These are phyloP conservation scores for Linnaemya vulpina DNA, from an alignment of 2,888 invertebrate genomes.

Conservation along the genomic window DNA sequence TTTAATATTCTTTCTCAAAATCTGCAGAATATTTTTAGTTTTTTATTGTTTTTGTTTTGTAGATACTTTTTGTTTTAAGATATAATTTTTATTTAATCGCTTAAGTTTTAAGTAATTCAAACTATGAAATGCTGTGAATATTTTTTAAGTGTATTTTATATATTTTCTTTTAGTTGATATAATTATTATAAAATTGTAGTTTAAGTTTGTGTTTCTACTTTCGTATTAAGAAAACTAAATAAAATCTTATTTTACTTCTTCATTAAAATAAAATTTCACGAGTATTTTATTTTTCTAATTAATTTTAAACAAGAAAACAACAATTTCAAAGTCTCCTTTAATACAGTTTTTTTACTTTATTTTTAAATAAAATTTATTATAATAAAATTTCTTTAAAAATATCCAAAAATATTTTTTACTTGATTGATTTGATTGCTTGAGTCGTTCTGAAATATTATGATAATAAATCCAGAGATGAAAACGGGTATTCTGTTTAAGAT, in stretches of 20 bases:
- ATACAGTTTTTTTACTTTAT: constrained; percentile 58
- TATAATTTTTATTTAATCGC: constrained; percentile 23
- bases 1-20: constrained; percentile 5
- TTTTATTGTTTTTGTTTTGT: constrained; percentile 16
- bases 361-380: constrained; percentile 62
- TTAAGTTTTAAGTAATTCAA: constrained; percentile 54
- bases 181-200: constrained; percentile 9
- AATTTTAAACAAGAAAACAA: constrained; percentile 35
- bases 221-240: constrained; percentile 11
- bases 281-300: constrained; percentile 37
- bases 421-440: too few relatives aligned
- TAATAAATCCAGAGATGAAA: too few relatives aligned
- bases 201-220: constrained; percentile 22
- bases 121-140: constrained; percentile 69
- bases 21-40: constrained; percentile 31
- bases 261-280: constrained; percentile 29
- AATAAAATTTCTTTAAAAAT: constrained; percentile 65
- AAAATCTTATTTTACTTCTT: constrained; percentile 7
- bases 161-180: constrained; percentile 11
- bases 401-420: background rate
- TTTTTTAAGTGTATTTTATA: constrained; percentile 54
- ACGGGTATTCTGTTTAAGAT: too few relatives aligned
- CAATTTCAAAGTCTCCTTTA: constrained; percentile 64
- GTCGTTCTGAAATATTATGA: too few relatives aligned
- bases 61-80: background rate